These are phyloP conservation scores for Theocolax elegans DNA, from an alignment of 1,140 invertebrate species.

Conservation along the genomic window DNA sequence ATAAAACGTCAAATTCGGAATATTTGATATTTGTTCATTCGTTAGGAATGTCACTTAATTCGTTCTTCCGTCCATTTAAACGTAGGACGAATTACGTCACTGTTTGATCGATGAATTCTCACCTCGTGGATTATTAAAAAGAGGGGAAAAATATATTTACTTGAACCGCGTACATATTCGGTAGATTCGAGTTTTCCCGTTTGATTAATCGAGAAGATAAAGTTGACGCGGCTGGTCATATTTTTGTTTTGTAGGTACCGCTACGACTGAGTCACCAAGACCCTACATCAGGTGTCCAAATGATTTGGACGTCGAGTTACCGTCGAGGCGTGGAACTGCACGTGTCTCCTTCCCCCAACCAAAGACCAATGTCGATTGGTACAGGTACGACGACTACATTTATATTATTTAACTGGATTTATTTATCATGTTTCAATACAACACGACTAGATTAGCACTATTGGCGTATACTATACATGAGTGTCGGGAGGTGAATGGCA, in stretches of 20 bases:
- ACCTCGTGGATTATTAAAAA: neutral
- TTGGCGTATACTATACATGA: no score
- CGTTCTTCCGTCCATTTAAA: no score
- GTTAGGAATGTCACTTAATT: no score
- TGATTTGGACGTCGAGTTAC: conserved; percentile 71
- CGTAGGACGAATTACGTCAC: no score
- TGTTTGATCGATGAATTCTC: conserved; percentile 14
- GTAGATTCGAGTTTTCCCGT: neutral
- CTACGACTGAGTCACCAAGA: conserved; percentile 38
- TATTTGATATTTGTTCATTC: no score
- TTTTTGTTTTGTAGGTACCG: conserved; percentile 15
- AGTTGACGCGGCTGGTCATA: neutral
- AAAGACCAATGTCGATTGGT: conserved; percentile 76
- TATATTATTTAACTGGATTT: no score
- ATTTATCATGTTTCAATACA: no score
- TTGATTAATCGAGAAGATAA: conserved; percentile 6
- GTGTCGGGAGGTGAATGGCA: no score
- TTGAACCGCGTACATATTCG: neutral
- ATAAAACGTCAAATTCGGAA: no score
- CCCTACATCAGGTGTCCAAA: conserved; percentile 76
- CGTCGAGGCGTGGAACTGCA: conserved; percentile 66
- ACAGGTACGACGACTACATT: conserved; percentile 61
- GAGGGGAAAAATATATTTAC: neutral
- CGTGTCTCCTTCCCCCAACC: conserved; percentile 73
- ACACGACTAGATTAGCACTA: no score